Evolutionary conservation across 2,888 invertebrate species (phyloP).

Genomic region (Ennomos erosarius): DNA sequence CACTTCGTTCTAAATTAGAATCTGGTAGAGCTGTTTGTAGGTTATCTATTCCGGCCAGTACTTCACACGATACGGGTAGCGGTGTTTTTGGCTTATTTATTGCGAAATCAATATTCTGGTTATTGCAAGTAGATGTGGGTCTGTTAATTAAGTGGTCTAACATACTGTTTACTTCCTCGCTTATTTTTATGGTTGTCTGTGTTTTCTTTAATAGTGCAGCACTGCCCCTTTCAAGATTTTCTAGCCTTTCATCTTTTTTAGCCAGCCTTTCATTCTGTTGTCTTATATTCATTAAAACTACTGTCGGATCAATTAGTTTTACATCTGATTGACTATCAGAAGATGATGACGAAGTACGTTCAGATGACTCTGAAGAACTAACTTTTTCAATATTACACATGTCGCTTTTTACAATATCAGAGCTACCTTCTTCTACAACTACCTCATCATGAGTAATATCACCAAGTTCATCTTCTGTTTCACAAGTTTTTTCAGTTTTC

Average conservation of each 20-base stretch:
- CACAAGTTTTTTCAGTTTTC: constrained; percentile 59
- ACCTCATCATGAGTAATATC: constrained; percentile 66
- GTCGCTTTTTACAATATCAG: constrained; percentile 5
- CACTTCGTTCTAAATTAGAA: constrained; percentile 16
- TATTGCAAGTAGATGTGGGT: constrained; percentile 11
- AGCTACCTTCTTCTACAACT: constrained; percentile 48
- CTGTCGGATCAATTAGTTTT: constrained; percentile 48
- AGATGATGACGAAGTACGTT: constrained; percentile 27
- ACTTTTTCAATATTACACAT: constrained; percentile 14
- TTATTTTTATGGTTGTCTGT: constrained; percentile 45
- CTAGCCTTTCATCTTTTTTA: constrained; percentile 55
- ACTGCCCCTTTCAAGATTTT: constrained; percentile 55
- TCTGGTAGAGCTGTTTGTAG: constrained; percentile 5
- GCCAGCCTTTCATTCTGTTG: constrained; percentile 53
- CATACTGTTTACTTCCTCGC: constrained; percentile 49
- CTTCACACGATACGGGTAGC: not conserved
- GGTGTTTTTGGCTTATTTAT: constrained; percentile 13
- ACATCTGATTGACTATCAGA: constrained; percentile 13
- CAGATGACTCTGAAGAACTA: constrained; percentile 23
- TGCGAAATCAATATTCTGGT: constrained; percentile 13
- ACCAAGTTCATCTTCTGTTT: constrained; percentile 73
- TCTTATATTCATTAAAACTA: constrained; percentile 56
- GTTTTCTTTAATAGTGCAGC: constrained; percentile 50
- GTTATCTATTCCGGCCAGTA: constrained; percentile 9
- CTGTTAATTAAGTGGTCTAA: constrained; percentile 49